Evolutionary conservation across 2,113 vertebrate genomes (phyloP), one percentile per base, ranked within the genome.

Genomic region (Chascanopsetta lugubris): DNA sequence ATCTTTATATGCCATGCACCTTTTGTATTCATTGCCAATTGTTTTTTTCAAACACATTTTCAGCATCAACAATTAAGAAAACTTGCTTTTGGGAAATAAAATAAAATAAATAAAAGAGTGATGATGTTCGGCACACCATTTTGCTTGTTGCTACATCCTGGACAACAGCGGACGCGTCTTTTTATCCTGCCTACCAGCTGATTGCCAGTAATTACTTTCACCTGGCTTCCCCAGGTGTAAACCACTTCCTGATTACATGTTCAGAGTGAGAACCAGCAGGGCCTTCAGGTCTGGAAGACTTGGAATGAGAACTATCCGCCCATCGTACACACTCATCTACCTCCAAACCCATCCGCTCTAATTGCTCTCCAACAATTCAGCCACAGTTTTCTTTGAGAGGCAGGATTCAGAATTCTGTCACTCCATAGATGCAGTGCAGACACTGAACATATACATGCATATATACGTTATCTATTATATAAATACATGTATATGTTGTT

Each of bases 171-270:
- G 32, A 26, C 1, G 26, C 56, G 24, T 27, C 24, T 7, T 38
- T 65, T 18, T 8, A 25, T 20, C 63, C 63, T 55, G 67, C 72
- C 61, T 48, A 64, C 53, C 27, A 73, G 61, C 18, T 85, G 78
- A 82, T 83, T 88, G 75, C 69, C 60, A 49, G 58, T 73, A 79
- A 77, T 85, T 86, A 66, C 54, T 57, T 75, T 74, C 81, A 84
- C 64, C 70, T 84, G 83, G 72, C 30, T 1, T 79, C 76, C n/a
- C 51, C 72, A 82, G 75, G 61, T 80, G 68, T 80, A 61, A 79
- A 63, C 48, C 20, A 36, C 65, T 66, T 78, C 56, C 65, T 74
- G 71, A 82, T 78, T 80, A 66, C 51, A 58, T 49, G 27, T 59
- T 76, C 29, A 21, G 48, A 78, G 34, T 40, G 36, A 61, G 50